Conservation (phyloP, 2,113 vertebrate species). For the Pampusana beccarii region DNA sequence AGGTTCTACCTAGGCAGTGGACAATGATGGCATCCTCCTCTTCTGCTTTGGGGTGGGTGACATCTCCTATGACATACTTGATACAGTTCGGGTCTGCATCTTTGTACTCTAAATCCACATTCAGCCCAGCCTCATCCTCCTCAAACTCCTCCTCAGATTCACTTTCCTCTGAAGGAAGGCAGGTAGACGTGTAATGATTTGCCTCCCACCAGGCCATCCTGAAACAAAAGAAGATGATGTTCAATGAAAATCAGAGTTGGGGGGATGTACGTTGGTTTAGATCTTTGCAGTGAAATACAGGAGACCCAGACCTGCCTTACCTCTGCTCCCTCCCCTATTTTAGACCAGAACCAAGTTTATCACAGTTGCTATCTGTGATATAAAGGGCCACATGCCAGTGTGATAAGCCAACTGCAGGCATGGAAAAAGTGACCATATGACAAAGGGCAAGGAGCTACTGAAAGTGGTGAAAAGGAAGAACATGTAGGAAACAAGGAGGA, state of each 20-base stretch:
- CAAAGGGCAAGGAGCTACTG: background rate
- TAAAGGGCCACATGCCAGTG: background rate
- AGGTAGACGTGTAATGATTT: constrained; percentile 81
- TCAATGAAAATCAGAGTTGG: background rate
- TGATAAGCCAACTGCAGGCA: background rate
- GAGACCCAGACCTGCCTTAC: background rate
- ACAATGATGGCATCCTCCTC: constrained; percentile 85
- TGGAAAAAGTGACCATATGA: background rate
- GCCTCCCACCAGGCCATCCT: constrained; percentile 92
- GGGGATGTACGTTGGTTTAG: background rate
- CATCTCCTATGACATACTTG: constrained; percentile 87
- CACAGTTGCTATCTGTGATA: background rate
- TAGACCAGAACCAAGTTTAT: background rate
- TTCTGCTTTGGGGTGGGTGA: constrained; percentile 85
- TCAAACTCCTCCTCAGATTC: constrained; percentile 72
- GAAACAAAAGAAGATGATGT: background rate
- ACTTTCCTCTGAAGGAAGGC: constrained; percentile 81
- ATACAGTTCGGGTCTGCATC: constrained; percentile 74
- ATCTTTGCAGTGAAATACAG: background rate
- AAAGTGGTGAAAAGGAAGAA: background rate
- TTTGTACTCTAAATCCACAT: constrained; percentile 51
- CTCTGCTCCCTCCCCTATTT: background rate
- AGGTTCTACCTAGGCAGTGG: constrained; percentile 87
- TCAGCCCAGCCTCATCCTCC: constrained; percentile 48
- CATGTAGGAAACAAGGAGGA: background rate